These are phyloP conservation scores for Tachina fera DNA, from an alignment of 2,888 invertebrate genomes.

Conservation along the genomic window DNA sequence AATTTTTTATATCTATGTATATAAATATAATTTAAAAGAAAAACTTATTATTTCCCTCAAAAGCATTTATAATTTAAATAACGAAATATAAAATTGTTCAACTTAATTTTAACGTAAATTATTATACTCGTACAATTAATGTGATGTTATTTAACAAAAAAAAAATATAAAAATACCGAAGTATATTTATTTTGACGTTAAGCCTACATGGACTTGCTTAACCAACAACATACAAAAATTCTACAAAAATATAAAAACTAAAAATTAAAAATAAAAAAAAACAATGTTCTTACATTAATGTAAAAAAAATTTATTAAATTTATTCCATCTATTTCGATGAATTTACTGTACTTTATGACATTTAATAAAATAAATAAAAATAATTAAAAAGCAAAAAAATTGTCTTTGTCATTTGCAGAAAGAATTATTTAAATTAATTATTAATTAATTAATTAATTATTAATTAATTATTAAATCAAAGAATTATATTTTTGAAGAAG, in stretches of 20 bases:
- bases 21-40: slow-evolving; percentile 25
- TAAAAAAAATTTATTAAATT: slow-evolving; percentile 57
- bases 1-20: slow-evolving; percentile 27
- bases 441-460: no score
- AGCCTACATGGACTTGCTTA: no score
- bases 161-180: slow-evolving; percentile 63
- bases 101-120: slow-evolving; percentile 9
- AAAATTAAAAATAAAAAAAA: slow-evolving; percentile 12
- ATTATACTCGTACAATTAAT: slow-evolving; percentile 70
- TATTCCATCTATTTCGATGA: slow-evolving; percentile 69
- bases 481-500: no score
- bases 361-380: slow-evolving; percentile 57
- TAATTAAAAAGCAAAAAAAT: slow-evolving; percentile 4
- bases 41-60: background rate
- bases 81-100: slow-evolving; percentile 5
- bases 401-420: background rate
- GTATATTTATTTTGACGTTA: no score
- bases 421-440: no score
- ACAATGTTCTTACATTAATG: slow-evolving; percentile 64
- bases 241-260: background rate
- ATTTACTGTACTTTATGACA: slow-evolving; percentile 70
- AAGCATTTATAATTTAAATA: slow-evolving; percentile 28
- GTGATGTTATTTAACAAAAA: slow-evolving; percentile 77
- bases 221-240: background rate
- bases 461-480: no score